Conservation (phyloP, 2,888 invertebrate genomes). For the Cancer borealis region DNA sequence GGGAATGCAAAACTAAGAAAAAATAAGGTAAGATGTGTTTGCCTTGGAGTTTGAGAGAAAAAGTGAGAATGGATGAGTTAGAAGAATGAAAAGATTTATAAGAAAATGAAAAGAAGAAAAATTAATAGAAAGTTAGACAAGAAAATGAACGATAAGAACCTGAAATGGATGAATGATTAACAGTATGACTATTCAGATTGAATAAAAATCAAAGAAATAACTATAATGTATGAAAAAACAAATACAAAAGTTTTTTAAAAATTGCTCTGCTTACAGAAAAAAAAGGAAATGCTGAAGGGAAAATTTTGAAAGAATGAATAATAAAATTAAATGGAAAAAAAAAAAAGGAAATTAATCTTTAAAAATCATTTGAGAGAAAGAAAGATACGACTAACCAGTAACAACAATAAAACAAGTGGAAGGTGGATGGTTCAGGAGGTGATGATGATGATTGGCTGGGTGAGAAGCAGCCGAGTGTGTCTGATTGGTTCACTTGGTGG, state of each 20-base stretch:
- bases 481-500: not conserved
- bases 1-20: not conserved
- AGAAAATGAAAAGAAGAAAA: not conserved
- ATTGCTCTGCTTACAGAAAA: not conserved
- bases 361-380: not conserved
- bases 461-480: not conserved
- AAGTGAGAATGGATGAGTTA: not conserved
- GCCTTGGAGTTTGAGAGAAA: not conserved
- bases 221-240: not conserved
- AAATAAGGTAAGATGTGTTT: not conserved
- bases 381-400: not conserved
- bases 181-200: not conserved
- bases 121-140: not conserved
- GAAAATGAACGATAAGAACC: not conserved
- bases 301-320: not conserved
- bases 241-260: not conserved
- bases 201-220: not conserved
- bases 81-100: not conserved
- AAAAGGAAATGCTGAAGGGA: not conserved
- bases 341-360: not conserved
- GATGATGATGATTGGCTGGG: not conserved
- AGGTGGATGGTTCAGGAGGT: not conserved
- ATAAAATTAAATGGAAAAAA: not conserved
- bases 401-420: not conserved
- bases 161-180: not conserved